Base-by-base conservation (phyloP, 2,888 invertebrate genomes). In the Clanis bilineata region DNA sequence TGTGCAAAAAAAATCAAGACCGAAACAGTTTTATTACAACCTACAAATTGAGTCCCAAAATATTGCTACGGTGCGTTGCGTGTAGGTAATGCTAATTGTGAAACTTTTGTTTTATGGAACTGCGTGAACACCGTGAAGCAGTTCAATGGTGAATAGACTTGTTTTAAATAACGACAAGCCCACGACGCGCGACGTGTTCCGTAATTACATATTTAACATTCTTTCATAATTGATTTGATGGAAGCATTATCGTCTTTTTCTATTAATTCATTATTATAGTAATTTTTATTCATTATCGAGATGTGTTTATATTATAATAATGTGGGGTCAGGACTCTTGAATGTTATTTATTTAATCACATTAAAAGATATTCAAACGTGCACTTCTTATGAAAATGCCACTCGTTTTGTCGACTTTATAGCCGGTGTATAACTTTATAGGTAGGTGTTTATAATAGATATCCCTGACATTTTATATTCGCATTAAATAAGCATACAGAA, bases 381-480 rank as follows among this genome's bases (percentile, higher is more conserved):
- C 43, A 36, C 9, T 21, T 43, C 12, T 22, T 54, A 41, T 28
- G 39, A 59, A 44, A 59, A 51, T 51, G 51, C 51, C 47, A 51
- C 51, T 47, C 23, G 23, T 25, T 57, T 58, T 41, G 39, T 38
- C 39, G 25, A 38, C 39, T 39, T 47, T 38, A 38, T 10, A 38
- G 51, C 25, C 22, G n/a, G 47, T 39, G 39, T 15, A 51, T 58
- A 51, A 38, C 36, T 51, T 39, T 58, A 58, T 28, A 58, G 45
- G 45, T 56, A 56, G 32, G 45, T 45, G 25, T 59, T 55, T 56
- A 59, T 45, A 59, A 73, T 68, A 71, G 62, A 70, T 67, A 77
- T 72, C 80, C 77, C 76, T 82, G 82, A 80, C 80, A 80, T 81
- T 82, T 82, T 69, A 63, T 45, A 61, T 60, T 65, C 62, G 60